Percentiles rank a stretch among this genome's conserved stretches.
phyloP scores from a whole-genome alignment of 2,888 invertebrate genomes.

The Chrysolina oricalcia region DNA sequence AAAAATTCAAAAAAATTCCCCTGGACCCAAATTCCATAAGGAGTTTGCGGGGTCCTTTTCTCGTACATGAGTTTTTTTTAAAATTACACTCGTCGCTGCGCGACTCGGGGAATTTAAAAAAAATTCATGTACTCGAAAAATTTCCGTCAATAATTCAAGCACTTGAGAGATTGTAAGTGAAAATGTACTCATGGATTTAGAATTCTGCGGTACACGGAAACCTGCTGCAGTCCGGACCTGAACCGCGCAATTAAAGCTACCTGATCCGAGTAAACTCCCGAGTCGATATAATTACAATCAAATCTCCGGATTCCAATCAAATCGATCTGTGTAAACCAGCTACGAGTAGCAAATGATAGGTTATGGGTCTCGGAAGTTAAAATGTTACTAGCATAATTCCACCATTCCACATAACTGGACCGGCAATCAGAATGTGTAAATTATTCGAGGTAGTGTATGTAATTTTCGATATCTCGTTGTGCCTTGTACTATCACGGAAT shows the following conservation, averaged over 20 bases:
- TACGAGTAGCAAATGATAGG: slow-evolving; percentile 70
- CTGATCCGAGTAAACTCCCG: slow-evolving; percentile 32
- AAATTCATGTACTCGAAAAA: too few species aligned
- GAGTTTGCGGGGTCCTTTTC: too few species aligned
- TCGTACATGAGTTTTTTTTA: too few species aligned
- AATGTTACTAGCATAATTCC: slow-evolving; percentile 70
- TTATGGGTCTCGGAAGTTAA: slow-evolving; percentile 69
- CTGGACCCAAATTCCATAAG: too few species aligned
- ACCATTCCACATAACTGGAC: slow-evolving; percentile 68
- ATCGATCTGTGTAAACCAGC: slow-evolving; percentile 67
- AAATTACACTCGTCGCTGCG: too few species aligned
- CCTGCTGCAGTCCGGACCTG: slow-evolving; percentile 11
- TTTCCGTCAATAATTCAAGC: too few species aligned
- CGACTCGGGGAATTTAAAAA: too few species aligned
- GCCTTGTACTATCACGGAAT: slow-evolving; percentile 67
- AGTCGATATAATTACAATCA: slow-evolving; percentile 64
- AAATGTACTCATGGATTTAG: too few species aligned
- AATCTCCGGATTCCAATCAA: slow-evolving; percentile 69
- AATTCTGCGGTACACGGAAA: background rate
- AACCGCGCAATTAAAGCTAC: slow-evolving; percentile 27
- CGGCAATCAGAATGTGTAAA: slow-evolving; percentile 70
- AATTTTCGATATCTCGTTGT: slow-evolving; percentile 69
- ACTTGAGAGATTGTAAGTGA: too few species aligned
- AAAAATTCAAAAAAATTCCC: too few species aligned
- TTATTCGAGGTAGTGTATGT: slow-evolving; percentile 65